These are phyloP conservation scores for Scopus umbretta DNA, from an alignment of 2,113 vertebrate genomes.

Conservation along the genomic window DNA sequence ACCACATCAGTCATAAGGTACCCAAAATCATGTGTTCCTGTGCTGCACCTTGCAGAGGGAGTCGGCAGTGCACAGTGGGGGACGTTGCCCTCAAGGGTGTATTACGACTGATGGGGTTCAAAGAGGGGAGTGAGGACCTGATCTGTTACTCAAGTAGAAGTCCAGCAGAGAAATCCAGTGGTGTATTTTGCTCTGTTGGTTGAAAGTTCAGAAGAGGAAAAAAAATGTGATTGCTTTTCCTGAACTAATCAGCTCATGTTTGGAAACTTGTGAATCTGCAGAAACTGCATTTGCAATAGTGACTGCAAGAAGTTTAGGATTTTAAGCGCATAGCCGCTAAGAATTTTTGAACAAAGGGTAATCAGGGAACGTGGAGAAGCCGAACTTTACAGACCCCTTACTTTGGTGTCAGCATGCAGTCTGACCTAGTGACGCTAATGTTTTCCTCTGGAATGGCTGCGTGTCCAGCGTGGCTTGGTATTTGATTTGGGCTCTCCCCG, in stretches of 20 bases:
- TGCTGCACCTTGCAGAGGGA: neutral
- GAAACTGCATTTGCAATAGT: neutral
- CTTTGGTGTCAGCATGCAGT: neutral
- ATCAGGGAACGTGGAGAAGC: neutral
- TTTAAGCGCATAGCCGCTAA: neutral
- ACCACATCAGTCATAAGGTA: neutral
- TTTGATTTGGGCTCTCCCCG: neutral
- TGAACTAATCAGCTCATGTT: neutral
- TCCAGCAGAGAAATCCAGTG: neutral
- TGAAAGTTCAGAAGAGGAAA: neutral
- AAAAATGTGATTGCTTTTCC: neutral
- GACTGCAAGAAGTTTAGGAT: neutral
- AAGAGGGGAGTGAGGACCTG: neutral
- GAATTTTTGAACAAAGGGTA: neutral
- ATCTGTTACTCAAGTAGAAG: neutral
- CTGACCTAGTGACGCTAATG: neutral
- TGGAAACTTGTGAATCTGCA: neutral
- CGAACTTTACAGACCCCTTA: rapidly evolving
- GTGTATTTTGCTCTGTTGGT: neutral
- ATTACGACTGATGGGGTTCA: neutral
- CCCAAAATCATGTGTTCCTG: neutral
- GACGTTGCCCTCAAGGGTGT: rapidly evolving
- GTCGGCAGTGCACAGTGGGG: neutral
- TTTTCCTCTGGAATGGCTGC: neutral
- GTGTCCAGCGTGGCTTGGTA: neutral